phyloP scores from a whole-genome alignment of 2,113 vertebrate species.

The Dendrocopos noguchii region DNA sequence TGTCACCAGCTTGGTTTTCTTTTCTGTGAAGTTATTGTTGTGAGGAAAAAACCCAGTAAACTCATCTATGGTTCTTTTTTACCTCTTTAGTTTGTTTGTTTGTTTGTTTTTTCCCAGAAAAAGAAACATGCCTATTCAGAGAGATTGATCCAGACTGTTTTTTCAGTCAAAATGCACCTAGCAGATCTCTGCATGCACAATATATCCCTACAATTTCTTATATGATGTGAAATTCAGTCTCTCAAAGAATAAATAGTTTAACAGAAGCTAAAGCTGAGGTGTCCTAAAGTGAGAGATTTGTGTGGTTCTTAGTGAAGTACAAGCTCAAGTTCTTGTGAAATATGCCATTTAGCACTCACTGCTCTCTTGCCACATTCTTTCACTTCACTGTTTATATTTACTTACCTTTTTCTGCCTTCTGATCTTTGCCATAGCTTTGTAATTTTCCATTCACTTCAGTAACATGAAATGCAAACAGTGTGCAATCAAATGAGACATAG shows the following conservation, averaged over 20 bases:
- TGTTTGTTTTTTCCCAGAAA: not conserved
- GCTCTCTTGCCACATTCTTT: conserved; percentile 15
- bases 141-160: not conserved
- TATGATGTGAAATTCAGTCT: conserved; percentile 17
- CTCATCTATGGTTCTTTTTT: not conserved
- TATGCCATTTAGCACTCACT: not conserved
- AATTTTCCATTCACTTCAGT: not conserved
- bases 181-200: not conserved
- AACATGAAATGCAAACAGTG: not conserved
- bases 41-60: not conserved
- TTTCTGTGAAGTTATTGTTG: not conserved
- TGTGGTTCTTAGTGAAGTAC: not conserved
- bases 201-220: conserved; percentile 37
- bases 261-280: not conserved
- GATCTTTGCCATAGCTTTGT: not conserved
- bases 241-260: conserved; percentile 36
- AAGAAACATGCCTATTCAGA: not conserved
- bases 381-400: conserved; percentile 31
- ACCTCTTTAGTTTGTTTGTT: no score
- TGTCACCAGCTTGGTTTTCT: not conserved
- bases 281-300: not conserved
- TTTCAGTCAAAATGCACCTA: conserved; percentile 10
- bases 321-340: not conserved
- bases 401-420: conserved; percentile 8
- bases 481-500: rapidly evolving